Conservation (phyloP, 2,888 invertebrate species). For the Steinernema scapterisci region DNA sequence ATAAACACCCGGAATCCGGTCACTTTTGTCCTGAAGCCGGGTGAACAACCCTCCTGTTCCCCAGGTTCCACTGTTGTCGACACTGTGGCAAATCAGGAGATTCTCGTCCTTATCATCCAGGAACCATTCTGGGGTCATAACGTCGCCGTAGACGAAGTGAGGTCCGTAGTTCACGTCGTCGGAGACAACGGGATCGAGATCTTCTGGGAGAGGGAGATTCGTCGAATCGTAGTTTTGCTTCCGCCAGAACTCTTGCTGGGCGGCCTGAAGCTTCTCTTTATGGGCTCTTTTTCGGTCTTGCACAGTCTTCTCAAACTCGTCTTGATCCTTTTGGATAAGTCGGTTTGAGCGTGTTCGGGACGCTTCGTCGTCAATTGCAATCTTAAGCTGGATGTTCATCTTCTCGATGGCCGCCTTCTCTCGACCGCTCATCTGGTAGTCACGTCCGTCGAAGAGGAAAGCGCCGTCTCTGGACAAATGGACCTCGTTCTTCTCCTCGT, state of each 20-base stretch:
- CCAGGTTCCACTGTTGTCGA: conserved; percentile 66
- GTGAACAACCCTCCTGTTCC: neutral
- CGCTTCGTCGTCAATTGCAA: too few species aligned
- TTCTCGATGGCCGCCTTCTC: neutral
- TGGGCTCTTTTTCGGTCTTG: neutral
- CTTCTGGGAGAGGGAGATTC: neutral
- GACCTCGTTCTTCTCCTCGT: conserved; percentile 65
- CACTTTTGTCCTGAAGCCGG: neutral
- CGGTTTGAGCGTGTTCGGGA: neutral
- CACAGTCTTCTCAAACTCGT: too few species aligned
- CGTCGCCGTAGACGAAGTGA: conserved; percentile 68
- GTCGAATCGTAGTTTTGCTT: neutral
- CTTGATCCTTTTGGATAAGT: neutral
- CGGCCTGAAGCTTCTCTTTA: neutral
- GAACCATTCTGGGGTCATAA: conserved; percentile 66
- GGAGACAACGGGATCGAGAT: too few species aligned
- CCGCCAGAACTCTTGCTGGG: neutral
- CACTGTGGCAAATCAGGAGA: conserved; percentile 69
- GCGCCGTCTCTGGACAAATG: neutral
- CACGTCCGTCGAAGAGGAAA: neutral
- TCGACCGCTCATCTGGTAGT: neutral
- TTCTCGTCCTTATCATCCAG: conserved; percentile 44
- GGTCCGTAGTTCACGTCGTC: neutral
- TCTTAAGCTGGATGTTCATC: too few species aligned
- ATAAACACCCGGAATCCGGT: neutral